Evolutionary conservation across 1,140 invertebrate species (phyloP).

Genomic region (Zophobas atratus): DNA sequence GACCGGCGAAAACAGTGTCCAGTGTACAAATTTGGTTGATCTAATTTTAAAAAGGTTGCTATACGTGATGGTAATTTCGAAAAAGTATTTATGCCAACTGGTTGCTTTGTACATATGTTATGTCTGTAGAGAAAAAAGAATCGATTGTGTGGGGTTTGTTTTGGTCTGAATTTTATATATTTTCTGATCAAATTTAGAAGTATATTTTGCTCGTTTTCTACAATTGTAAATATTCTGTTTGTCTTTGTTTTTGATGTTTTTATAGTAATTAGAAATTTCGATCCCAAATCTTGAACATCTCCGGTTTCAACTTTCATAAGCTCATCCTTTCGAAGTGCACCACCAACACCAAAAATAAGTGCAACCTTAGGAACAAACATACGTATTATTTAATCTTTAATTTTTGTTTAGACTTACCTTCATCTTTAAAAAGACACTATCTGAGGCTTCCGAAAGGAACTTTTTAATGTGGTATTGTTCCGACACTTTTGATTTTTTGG

Average conservation of each 20-base stretch:
- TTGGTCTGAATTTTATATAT: constrained; percentile 12
- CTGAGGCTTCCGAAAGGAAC: background rate
- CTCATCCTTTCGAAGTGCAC: constrained; percentile 8
- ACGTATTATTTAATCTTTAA: background rate
- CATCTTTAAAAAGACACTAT: background rate
- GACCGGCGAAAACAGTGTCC: no score
- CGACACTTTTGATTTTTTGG: constrained; percentile 23
- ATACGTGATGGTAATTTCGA: no score
- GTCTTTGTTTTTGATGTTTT: constrained; percentile 18
- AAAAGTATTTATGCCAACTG: background rate
- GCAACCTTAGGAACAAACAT: constrained; percentile 6
- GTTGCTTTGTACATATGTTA: constrained; percentile 4
- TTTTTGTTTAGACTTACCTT: background rate
- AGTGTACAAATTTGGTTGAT: no score
- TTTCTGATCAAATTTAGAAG: constrained; percentile 7
- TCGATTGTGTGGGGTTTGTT: constrained; percentile 18
- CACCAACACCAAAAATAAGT: constrained; percentile 12
- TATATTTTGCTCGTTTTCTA: constrained; percentile 23
- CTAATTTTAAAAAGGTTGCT: no score
- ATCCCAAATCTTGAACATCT: constrained; percentile 18
- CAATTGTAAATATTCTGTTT: constrained; percentile 24
- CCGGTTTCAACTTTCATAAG: background rate
- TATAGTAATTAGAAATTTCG: constrained; percentile 26
- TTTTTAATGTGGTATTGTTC: background rate
- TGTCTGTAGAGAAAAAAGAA: constrained; percentile 16